Evolutionary conservation across 2,113 vertebrate species (phyloP), one percentile per base, ranked within the genome.

Genomic region (Hemiprocne comata): DNA sequence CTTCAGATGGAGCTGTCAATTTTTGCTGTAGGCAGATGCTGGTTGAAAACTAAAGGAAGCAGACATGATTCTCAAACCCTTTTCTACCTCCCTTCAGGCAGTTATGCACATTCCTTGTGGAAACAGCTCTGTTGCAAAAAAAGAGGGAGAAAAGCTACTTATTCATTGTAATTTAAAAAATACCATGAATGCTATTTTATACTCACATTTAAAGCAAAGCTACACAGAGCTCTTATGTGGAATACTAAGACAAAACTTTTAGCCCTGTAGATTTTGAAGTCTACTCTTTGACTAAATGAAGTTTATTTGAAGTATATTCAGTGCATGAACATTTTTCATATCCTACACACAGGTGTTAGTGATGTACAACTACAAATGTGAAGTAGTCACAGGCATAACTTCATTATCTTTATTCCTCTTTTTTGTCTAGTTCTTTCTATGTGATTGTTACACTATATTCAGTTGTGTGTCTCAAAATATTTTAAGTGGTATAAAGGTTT

Each of bases 1-100:
- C 50, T 77, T 94, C 70, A 85, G 51, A 87, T 55, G 50, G 60
- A 92, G 74, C 74, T 87, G 90, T 95, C 90, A 94, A 20, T 92
- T 87, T 87, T 87, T 85, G 34, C 44, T 69, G 58, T 51, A 77
- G 78, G 60, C 83, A 94, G 78, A 90, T 1, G 4, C 34, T 50
- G 61, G 87, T 7, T 85, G 74, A 80, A 94, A 94, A 90, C 58
- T 85, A 44, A 84, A 87, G 58, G 64, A 91, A 86, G 57, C 51
- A 89, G 72, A 61, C 73, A 62, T 0, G 14, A 62, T 87, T 84
- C 64, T 91, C 70, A 62, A 48, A 28, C 34, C 23, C n/a, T 90
- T 89, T 64, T 53, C 11, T 29, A 54, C 17, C 34, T 76, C 60
- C 65, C 78, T 87, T 77, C 2, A 0, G 74, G 60, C 70, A 73